These are phyloP conservation scores for Rhyacophila evoluta DNA, from an alignment of 2,888 invertebrate genomes.

Conservation along the genomic window DNA sequence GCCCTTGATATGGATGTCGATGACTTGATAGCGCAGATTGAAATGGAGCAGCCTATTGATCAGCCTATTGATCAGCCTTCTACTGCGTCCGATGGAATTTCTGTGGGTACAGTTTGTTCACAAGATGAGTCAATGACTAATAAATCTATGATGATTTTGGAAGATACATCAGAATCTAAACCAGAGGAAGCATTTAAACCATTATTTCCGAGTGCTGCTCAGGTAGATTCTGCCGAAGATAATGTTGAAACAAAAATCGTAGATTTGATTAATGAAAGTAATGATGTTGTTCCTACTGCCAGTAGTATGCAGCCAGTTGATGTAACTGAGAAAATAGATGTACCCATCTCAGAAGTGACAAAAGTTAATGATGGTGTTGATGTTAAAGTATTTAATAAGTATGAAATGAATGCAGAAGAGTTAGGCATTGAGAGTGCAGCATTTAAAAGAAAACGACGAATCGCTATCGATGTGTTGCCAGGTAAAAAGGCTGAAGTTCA, in stretches of 20 bases:
- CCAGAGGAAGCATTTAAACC: constrained; percentile 47
- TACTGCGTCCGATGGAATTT: constrained; percentile 34
- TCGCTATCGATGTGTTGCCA: constrained; percentile 65
- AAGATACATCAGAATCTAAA: constrained; percentile 43
- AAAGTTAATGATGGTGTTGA: constrained; percentile 47
- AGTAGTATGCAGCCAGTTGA: neutral
- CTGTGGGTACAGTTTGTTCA: constrained; percentile 39
- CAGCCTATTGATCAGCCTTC: constrained; percentile 51
- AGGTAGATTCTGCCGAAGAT: neutral
- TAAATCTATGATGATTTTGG: constrained; percentile 29
- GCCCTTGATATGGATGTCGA: constrained; percentile 54
- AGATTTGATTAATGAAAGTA: neutral
- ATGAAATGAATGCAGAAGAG: constrained; percentile 60
- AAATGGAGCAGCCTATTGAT: constrained; percentile 53
- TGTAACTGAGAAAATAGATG: neutral
- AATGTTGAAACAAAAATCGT: neutral
- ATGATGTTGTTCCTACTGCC: neutral
- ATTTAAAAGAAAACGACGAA: constrained; percentile 63
- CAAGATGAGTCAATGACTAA: constrained; percentile 42
- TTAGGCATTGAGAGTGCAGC: constrained; percentile 57
- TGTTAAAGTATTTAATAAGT: constrained; percentile 63
- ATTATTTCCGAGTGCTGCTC: constrained; percentile 42
- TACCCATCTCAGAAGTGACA: neutral
- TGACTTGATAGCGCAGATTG: constrained; percentile 53
- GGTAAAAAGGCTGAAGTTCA: constrained; percentile 58